These are phyloP conservation scores for Entomobrya proxima DNA, from an alignment of 2,888 invertebrate genomes.

Conservation along the genomic window DNA sequence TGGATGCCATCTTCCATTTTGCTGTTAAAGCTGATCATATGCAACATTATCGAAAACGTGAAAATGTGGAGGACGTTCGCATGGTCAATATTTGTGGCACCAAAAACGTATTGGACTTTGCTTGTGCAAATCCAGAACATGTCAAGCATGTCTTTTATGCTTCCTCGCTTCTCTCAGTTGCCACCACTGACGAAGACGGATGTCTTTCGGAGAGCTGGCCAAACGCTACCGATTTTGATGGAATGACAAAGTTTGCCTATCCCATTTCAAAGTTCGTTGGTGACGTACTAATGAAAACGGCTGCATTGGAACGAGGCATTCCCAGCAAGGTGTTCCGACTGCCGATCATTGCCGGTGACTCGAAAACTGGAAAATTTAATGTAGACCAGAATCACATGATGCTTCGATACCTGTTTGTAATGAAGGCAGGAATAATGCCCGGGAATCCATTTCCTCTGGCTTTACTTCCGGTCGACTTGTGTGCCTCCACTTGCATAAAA, in stretches of 20 bases:
- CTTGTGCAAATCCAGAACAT: too few relatives aligned
- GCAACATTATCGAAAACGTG: neutral
- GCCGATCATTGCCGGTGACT: neutral
- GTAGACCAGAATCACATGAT: constrained; percentile 11
- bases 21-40: neutral
- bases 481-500: too few relatives aligned
- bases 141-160: constrained; percentile 33
- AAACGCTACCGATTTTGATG: neutral
- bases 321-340: neutral
- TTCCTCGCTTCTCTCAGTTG: neutral
- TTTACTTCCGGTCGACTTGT: constrained; percentile 6
- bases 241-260: neutral
- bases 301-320: neutral
- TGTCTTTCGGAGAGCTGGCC: neutral
- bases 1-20: neutral
- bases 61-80: constrained; percentile 18
- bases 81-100: constrained; percentile 38
- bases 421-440: constrained; percentile 39
- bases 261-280: constrained; percentile 31
- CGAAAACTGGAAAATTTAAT: neutral
- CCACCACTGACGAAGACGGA: neutral
- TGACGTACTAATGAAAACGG: neutral
- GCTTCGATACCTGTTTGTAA: constrained; percentile 7
- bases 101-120: constrained; percentile 31
- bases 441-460: neutral